Conservation (phyloP, 2,797 vertebrate species). For the Strix occidentalis region DNA sequence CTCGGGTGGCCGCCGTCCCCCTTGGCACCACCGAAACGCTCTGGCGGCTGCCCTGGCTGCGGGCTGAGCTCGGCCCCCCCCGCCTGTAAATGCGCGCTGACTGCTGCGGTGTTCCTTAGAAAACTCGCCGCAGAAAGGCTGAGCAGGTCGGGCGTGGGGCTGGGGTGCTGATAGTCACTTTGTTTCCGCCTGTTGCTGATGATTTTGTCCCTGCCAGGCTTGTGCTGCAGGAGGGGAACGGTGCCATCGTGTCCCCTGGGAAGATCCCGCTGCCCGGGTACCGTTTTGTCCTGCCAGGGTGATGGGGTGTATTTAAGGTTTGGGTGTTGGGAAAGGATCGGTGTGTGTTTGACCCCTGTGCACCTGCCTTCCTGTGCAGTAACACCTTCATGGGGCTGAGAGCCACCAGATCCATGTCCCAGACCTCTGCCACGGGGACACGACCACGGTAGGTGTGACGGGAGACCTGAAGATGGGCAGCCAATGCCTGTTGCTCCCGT, state of each 20-base stretch:
- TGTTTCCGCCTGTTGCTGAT: constrained; percentile 21
- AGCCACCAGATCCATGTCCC: rapidly evolving
- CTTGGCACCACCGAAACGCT: too few species aligned
- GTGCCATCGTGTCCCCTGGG: rapidly evolving
- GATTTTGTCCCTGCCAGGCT: background rate
- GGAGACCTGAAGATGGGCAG: background rate
- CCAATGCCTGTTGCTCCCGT: background rate
- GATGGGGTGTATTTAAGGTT: background rate
- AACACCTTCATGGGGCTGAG: rapidly evolving
- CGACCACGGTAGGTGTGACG: rapidly evolving
- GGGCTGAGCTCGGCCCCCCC: too few species aligned
- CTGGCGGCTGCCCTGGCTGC: too few species aligned
- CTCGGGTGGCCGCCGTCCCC: too few species aligned
- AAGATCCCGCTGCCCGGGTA: rapidly evolving
- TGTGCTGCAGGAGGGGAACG: background rate
- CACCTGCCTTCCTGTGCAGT: background rate
- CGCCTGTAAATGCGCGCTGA: too few species aligned
- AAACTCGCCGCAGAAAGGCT: background rate
- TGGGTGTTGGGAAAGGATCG: background rate
- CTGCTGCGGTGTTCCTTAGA: too few species aligned
- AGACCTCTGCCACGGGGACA: background rate
- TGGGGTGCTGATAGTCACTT: background rate
- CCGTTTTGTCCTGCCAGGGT: rapidly evolving
- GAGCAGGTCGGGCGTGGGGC: constrained; percentile 21
- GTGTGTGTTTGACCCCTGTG: rapidly evolving